A percentile compares a stretch with the other conserved stretches of the same genome.
phyloP scores from a whole-genome alignment of 2,113 vertebrate genomes.

The Glaucomys volans region DNA sequence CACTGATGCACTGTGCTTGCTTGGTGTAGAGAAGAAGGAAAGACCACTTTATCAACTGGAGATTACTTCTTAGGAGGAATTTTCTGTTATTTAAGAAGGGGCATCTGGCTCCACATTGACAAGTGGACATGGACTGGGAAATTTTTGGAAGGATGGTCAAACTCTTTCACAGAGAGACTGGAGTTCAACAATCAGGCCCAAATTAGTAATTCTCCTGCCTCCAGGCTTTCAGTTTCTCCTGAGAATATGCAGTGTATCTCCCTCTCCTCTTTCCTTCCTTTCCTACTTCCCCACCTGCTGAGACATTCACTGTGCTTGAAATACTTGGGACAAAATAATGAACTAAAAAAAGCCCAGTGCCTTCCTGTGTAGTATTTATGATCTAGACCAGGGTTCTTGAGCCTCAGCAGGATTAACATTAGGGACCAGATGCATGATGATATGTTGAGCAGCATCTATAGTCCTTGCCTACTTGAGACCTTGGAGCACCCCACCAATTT shows the following conservation, averaged over 20 bases:
- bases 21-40: no score
- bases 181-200: not conserved
- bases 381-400: not conserved
- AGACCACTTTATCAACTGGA: not conserved
- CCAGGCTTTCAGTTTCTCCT: not conserved
- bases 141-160: not conserved
- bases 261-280: no score
- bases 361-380: not conserved
- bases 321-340: not conserved
- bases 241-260: not conserved
- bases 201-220: not conserved
- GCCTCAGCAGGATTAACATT: no score
- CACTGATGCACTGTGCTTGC: rapidly evolving
- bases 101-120: not conserved
- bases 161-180: not conserved
- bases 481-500: not conserved
- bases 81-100: rapidly evolving
- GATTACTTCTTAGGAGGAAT: no score
- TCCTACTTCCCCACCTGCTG: not conserved
- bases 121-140: not conserved
- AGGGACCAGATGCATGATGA: no score
- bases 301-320: not conserved
- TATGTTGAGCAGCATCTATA: no score
- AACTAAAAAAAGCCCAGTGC: no score
- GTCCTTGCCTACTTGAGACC: not conserved